phyloP scores from a whole-genome alignment of 2,888 invertebrate genomes.

The Cryptus armator region DNA sequence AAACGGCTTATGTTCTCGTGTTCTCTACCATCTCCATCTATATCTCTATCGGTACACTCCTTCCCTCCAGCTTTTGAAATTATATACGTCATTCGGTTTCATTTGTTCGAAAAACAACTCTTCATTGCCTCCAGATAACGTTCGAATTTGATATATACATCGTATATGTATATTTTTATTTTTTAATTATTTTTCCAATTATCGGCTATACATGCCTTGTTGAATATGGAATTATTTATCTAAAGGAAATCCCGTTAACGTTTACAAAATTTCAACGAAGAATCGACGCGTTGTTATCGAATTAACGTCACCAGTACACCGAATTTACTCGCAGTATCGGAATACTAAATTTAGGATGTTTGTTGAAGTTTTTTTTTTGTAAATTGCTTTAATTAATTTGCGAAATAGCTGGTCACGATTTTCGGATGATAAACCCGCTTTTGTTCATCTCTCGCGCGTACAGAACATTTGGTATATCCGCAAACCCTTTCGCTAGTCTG shows the following conservation, averaged over 20 bases:
- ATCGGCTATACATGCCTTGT: background rate
- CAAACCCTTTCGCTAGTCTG: no score
- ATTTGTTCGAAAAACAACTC: background rate
- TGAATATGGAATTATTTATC: background rate
- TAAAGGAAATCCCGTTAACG: background rate
- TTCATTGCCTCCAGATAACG: background rate
- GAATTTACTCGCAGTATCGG: background rate
- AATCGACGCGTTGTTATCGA: background rate
- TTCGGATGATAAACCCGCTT: no score
- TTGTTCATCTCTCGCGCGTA: no score
- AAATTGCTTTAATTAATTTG: background rate
- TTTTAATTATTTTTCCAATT: background rate
- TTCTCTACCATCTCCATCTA: constrained; percentile 28
- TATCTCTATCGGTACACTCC: constrained; percentile 11
- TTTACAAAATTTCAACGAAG: background rate
- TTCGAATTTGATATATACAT: background rate
- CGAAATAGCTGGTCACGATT: no score
- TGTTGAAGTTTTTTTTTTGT: background rate
- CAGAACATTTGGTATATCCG: no score
- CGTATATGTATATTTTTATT: background rate
- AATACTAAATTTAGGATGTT: background rate
- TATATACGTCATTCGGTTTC: constrained; percentile 1
- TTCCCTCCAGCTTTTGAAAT: background rate
- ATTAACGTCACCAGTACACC: background rate
- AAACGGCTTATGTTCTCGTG: constrained; percentile 54